Evolutionary conservation across 2,888 invertebrate species (phyloP).

Genomic region (Acrocera orbiculus): DNA sequence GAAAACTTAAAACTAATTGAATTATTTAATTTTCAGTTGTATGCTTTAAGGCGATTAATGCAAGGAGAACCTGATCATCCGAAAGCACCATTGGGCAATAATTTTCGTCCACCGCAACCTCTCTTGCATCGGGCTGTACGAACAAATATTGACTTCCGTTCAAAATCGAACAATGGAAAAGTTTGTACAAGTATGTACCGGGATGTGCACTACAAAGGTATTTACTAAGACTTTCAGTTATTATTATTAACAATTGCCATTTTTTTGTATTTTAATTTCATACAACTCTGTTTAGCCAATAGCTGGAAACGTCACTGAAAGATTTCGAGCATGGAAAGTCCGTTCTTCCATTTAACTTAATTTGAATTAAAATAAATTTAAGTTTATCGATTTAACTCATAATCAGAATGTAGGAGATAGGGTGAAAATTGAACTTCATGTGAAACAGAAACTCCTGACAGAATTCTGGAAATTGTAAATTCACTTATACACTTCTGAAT

Average conservation of each 20-base stretch:
- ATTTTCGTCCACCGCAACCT: conserved; percentile 85
- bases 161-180: conserved; percentile 62
- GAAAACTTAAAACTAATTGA: too few relatives aligned
- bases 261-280: background rate
- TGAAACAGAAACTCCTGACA: too few relatives aligned
- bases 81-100: conserved; percentile 83
- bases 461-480: too few relatives aligned
- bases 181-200: conserved; percentile 85
- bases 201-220: conserved; percentile 83
- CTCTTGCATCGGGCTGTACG: conserved; percentile 84
- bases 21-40: conserved; percentile 39
- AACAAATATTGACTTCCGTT: conserved; percentile 92
- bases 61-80: conserved; percentile 74
- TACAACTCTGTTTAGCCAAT: conserved; percentile 53
- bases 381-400: too few relatives aligned
- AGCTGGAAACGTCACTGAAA: conserved; percentile 67
- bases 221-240: conserved; percentile 8
- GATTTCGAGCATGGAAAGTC: too few relatives aligned
- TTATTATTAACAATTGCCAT: background rate
- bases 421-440: too few relatives aligned
- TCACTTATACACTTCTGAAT: too few relatives aligned
- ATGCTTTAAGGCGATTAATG: conserved; percentile 67
- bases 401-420: too few relatives aligned
- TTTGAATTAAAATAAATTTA: too few relatives aligned
- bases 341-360: too few relatives aligned